A percentile compares a stretch with the other conserved stretches of the same genome.
phyloP scores from a whole-genome alignment of 1,140 invertebrate species.

The Drosophila erecta region DNA sequence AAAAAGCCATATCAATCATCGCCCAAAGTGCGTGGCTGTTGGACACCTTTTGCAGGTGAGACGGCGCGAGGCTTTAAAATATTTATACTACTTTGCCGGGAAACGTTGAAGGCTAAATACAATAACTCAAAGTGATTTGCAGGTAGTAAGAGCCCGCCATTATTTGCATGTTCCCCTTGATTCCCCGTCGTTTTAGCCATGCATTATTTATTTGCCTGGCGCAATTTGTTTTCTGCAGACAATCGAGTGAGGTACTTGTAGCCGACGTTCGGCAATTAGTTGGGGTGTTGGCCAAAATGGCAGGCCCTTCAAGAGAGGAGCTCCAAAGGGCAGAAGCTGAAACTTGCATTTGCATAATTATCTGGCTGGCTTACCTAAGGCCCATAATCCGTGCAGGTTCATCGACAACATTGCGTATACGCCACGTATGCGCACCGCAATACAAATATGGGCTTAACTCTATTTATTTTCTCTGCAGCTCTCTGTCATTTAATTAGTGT shows the following conservation, averaged over 20 bases:
- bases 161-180: conserved; percentile 57
- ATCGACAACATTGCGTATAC: conserved; percentile 48
- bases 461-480: conserved; percentile 32
- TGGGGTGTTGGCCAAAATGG: conserved; percentile 8
- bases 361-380: conserved; percentile 4
- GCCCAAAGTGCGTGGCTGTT: conserved; percentile 64
- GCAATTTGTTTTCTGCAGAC: conserved; percentile 54
- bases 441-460: conserved; percentile 14
- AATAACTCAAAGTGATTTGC: conserved; percentile 79
- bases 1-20: conserved; percentile 74
- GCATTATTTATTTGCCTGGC: conserved; percentile 53
- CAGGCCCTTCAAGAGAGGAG: not conserved
- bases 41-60: conserved; percentile 41
- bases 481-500: conserved; percentile 53
- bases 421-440: conserved; percentile 41
- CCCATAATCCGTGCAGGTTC: conserved; percentile 26
- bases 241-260: conserved; percentile 38
- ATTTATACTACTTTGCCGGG: conserved; percentile 66
- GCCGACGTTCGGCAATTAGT: conserved; percentile 43
- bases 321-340: not conserved
- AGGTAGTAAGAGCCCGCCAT: conserved; percentile 40
- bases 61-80: conserved; percentile 66
- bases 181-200: conserved; percentile 18
- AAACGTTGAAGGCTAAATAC: conserved; percentile 66
- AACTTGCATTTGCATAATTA: conserved; percentile 19